phyloP scores from a whole-genome alignment of 2,888 invertebrate genomes.

The Agriopis aurantiaria region DNA sequence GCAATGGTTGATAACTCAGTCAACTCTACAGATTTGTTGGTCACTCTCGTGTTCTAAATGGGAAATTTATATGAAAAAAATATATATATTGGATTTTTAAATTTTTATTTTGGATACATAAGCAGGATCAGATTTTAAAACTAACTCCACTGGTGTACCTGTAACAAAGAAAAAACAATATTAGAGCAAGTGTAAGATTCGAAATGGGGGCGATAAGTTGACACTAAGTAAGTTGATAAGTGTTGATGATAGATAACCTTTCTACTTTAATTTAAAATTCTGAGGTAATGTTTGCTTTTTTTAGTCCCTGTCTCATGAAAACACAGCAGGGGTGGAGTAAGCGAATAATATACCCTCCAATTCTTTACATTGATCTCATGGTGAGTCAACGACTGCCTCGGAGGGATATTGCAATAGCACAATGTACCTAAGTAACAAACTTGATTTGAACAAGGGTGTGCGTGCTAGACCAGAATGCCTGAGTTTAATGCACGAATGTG shows the following conservation, averaged over 20 bases:
- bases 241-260: too few relatives aligned
- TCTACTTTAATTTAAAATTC: neutral
- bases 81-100: conserved; percentile 58
- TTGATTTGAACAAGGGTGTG: too few relatives aligned
- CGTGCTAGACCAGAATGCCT: too few relatives aligned
- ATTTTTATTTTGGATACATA: conserved; percentile 78
- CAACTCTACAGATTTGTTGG: neutral
- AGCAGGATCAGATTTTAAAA: conserved; percentile 56
- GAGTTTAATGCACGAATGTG: too few relatives aligned
- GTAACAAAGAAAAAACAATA: conserved; percentile 58
- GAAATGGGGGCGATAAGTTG: too few relatives aligned
- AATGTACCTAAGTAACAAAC: neutral
- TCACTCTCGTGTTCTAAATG: neutral
- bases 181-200: neutral
- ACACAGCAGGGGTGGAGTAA: conserved; percentile 74
- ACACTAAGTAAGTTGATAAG: too few relatives aligned
- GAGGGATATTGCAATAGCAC: conserved; percentile 56
- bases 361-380: conserved; percentile 77
- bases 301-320: conserved; percentile 66
- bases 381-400: conserved; percentile 77
- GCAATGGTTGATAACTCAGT: too few relatives aligned
- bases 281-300: conserved; percentile 61
- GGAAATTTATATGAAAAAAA: conserved; percentile 9
- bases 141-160: conserved; percentile 72
- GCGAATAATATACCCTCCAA: conserved; percentile 74